Percentiles rank a stretch among this genome's conserved stretches.
These are phyloP conservation scores for Arctocebus calabarensis DNA, from an alignment of 2,797 vertebrate species.

Conservation along the genomic window DNA sequence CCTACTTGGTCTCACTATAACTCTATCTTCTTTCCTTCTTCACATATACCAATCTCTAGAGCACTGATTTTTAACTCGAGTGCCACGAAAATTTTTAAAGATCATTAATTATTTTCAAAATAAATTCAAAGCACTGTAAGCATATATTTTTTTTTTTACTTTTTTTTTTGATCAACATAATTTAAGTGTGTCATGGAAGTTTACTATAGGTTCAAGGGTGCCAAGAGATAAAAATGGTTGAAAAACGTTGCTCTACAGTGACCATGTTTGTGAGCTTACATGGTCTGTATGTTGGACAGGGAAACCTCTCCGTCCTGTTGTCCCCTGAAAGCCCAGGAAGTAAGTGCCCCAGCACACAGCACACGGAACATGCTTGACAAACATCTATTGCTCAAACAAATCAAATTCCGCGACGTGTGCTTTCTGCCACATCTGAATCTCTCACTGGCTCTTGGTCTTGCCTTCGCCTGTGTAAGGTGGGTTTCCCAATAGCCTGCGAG, in stretches of 20 bases:
- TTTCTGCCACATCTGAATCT: background rate
- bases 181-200: no score
- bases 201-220: no score
- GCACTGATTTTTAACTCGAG: background rate
- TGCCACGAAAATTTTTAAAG: no score
- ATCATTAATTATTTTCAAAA: no score
- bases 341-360: no score
- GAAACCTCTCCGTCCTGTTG: background rate
- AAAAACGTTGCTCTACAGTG: background rate
- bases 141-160: no score
- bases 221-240: no score
- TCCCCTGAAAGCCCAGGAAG: rapidly evolving
- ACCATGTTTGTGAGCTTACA: background rate
- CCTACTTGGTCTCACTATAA: background rate
- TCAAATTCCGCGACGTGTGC: background rate
- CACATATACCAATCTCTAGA: background rate
- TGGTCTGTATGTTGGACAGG: rapidly evolving
- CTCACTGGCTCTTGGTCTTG: background rate
- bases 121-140: no score
- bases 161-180: no score
- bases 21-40: background rate
- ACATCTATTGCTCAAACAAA: background rate
- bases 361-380: background rate
- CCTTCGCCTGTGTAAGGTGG: background rate
- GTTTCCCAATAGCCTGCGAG: rapidly evolving